Evolutionary conservation across 2,113 vertebrate species (phyloP).

Genomic region (Daboia siamensis): DNA sequence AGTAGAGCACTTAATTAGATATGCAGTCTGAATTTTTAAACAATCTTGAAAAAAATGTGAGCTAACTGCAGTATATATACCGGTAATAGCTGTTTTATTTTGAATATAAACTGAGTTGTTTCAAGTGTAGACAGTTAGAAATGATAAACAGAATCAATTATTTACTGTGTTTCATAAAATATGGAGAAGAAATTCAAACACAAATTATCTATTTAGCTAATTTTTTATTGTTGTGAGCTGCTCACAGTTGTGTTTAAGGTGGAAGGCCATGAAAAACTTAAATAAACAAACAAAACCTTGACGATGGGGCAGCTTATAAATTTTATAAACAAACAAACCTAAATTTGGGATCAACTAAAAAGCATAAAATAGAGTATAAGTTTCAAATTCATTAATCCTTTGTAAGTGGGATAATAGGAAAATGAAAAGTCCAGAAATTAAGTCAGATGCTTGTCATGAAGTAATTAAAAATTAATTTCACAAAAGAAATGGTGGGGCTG

Average conservation of each 20-base stretch:
- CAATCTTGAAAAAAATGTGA: neutral
- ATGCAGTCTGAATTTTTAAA: neutral
- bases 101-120: neutral
- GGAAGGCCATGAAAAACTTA: neutral
- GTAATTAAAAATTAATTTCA: neutral
- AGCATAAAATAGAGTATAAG: neutral
- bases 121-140: neutral
- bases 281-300: neutral
- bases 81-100: neutral
- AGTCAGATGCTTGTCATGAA: neutral
- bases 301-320: neutral
- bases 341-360: neutral
- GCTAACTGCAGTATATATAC: neutral
- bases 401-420: neutral
- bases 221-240: neutral
- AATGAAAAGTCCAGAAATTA: neutral
- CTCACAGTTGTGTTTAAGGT: neutral
- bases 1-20: neutral
- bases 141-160: neutral
- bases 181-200: neutral
- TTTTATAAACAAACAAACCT: neutral
- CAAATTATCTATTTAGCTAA: neutral
- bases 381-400: neutral
- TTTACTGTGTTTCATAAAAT: neutral
- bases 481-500: neutral